These are phyloP conservation scores for Gallinago stenura DNA, from an alignment of 2,797 vertebrate genomes.

Conservation along the genomic window DNA sequence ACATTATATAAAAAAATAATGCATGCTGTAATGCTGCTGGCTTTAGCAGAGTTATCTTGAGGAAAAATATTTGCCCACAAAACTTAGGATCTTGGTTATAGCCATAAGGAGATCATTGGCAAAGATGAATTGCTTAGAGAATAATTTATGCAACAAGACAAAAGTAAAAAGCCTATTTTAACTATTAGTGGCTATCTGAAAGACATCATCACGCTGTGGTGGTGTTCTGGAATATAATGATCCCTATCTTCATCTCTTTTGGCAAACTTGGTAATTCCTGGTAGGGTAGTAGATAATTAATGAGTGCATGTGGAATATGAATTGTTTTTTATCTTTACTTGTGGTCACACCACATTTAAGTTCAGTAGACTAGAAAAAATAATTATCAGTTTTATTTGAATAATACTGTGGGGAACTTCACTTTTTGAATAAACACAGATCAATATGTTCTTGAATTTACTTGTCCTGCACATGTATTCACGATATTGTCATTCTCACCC, in stretches of 20 bases:
- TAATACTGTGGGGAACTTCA: background rate
- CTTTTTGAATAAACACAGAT: background rate
- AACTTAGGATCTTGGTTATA: background rate
- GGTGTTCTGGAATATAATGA: background rate
- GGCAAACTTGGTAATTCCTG: slow-evolving; percentile 13
- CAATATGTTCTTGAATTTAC: background rate
- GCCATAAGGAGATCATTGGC: background rate
- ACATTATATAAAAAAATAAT: background rate
- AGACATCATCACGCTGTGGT: background rate
- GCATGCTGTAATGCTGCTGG: background rate
- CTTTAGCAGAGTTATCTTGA: background rate
- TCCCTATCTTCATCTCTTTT: background rate
- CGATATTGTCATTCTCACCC: background rate
- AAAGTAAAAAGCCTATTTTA: background rate
- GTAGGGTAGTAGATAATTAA: background rate
- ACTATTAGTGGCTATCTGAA: slow-evolving; percentile 10
- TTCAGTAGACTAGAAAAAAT: background rate
- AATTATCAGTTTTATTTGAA: background rate
- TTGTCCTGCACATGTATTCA: background rate
- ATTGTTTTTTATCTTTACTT: background rate
- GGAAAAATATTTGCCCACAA: background rate
- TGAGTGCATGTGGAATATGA: background rate
- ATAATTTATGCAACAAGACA: background rate
- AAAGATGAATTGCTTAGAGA: background rate
- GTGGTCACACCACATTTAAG: background rate